Evolutionary conservation across 2,113 vertebrate species (phyloP), one percentile per base, ranked within the genome.

Genomic region (Rhinolophus sinicus): DNA sequence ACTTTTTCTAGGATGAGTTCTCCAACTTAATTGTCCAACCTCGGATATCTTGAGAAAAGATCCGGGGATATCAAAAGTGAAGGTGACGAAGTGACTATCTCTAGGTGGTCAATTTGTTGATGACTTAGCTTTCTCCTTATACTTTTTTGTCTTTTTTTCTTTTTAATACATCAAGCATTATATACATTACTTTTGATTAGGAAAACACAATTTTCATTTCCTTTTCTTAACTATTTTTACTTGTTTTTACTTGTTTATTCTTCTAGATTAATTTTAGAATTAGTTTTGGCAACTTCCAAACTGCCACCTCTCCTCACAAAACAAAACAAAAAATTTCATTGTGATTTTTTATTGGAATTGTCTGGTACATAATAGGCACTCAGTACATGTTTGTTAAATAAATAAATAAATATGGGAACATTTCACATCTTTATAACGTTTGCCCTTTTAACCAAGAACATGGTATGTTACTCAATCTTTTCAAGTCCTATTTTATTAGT

Each of bases 261-360:
- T 75, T 95, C 38, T 85, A 92, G 52, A 64, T 95, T 62, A 75
- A 40, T 60, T 75, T 94, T 62, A 56, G 26, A 88, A 92, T 92
- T 92, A 56, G 65, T 72, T 58, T 89, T 60, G 35, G 54, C 80
- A 95, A 28, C 67, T 90, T 85, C 22, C 60, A 96, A 40, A 89
- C 38, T 77, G 9, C 80, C 62, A 86, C 62, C 56, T 94, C 60
- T 35, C 21, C n/a, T 76, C 40, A 62, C 10, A 35, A 40, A 77
- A 35, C n/a, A 64, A 82, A 33, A 77, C 56, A 50, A 50, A 50
- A 50, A 50, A 13, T 50, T 47, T 26, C 70, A 81, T 75, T 92
- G 65, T 72, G 35, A 76, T 67, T 93, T 44, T 93, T 95, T 52
- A 88, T 84, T 89, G 67, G 30, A 89, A 89, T 93, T 93, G 18